These are phyloP conservation scores for Polymixis flavicincta DNA, from an alignment of 2,888 invertebrate species.

Conservation along the genomic window DNA sequence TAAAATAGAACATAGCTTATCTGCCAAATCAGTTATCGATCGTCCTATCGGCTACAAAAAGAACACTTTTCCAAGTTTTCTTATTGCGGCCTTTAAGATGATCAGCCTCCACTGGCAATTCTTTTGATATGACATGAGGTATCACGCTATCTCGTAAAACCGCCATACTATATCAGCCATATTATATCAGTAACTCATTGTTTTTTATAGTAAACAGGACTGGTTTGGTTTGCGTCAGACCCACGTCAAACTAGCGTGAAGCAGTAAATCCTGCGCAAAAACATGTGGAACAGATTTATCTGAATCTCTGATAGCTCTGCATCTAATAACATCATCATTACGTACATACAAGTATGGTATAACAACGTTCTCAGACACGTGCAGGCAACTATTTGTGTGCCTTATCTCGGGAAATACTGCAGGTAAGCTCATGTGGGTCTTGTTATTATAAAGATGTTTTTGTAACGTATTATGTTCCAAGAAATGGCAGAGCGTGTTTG, in stretches of 20 bases:
- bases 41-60: not conserved
- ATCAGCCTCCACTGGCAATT: no score
- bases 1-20: no score
- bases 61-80: no score
- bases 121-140: not conserved
- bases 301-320: slow-evolving; percentile 42
- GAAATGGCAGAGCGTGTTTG: not conserved
- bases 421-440: not conserved
- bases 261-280: slow-evolving; percentile 13
- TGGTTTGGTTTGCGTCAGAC: slow-evolving; percentile 12
- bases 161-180: no score
- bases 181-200: not conserved
- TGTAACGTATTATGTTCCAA: not conserved
- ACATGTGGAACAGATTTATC: slow-evolving; percentile 22
- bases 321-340: slow-evolving; percentile 20
- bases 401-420: slow-evolving; percentile 28
- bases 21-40: no score
- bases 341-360: slow-evolving; percentile 12
- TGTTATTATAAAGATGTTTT: not conserved
- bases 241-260: slow-evolving; percentile 9
- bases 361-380: slow-evolving; percentile 9
- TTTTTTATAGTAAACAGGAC: not conserved
- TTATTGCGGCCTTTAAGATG: no score
- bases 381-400: not conserved
- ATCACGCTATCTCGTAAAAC: not conserved